phyloP scores from a whole-genome alignment of 2,113 vertebrate genomes.

The Siphamia tubifer region DNA sequence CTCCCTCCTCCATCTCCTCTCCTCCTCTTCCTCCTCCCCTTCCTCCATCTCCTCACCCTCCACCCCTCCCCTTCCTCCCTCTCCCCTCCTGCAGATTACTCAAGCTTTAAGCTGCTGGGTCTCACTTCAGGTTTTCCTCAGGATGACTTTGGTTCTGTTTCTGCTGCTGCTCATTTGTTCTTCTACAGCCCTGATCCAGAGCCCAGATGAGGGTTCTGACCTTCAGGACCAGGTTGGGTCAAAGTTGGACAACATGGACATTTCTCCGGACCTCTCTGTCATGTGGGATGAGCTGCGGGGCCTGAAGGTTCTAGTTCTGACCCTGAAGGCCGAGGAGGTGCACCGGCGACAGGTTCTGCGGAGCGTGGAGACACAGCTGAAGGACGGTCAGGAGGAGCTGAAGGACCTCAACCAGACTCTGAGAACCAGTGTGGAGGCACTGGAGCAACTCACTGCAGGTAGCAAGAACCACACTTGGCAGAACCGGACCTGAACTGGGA shows the following conservation, averaged over 20 bases:
- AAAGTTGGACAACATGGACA: too few species aligned
- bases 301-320: slow-evolving; percentile 58
- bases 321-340: slow-evolving; percentile 37
- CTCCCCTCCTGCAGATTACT: too few species aligned
- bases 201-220: background rate
- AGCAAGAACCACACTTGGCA: too few species aligned
- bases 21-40: too few species aligned
- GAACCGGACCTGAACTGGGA: background rate
- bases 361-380: slow-evolving; percentile 54
- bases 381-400: slow-evolving; percentile 39
- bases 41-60: too few species aligned
- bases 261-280: background rate
- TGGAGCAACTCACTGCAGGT: slow-evolving; percentile 44
- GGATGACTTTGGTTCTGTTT: slow-evolving; percentile 6
- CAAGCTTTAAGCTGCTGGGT: too few species aligned
- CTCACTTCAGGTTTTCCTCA: slow-evolving; percentile 6
- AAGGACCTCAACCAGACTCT: background rate
- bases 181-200: background rate
- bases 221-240: too few species aligned
- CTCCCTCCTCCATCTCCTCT: too few species aligned
- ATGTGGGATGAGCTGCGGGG: slow-evolving; percentile 65
- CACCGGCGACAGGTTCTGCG: slow-evolving; percentile 35
- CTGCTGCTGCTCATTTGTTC: background rate
- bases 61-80: too few species aligned
- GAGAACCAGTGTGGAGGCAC: slow-evolving; percentile 7